These are phyloP conservation scores for Polymixis lichenea DNA, from an alignment of 2,888 invertebrate genomes.

Conservation along the genomic window DNA sequence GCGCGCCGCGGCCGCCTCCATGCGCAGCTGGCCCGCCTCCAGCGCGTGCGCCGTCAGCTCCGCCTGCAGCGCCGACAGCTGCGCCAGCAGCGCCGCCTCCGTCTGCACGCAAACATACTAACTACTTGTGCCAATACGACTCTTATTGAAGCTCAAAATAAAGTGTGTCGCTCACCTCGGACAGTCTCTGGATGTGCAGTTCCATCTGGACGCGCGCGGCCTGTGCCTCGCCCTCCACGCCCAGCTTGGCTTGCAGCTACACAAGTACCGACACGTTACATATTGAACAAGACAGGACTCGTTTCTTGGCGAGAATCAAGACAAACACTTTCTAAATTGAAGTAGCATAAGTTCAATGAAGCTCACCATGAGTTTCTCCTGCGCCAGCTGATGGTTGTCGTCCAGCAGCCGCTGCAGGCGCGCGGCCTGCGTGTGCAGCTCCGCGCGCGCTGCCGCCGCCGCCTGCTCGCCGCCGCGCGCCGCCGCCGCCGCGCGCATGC, in stretches of 20 bases:
- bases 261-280: background rate
- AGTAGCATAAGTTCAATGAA: background rate
- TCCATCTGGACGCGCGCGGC: slow-evolving; percentile 92
- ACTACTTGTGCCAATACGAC: background rate
- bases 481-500: slow-evolving; percentile 91
- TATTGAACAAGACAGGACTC: background rate
- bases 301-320: background rate
- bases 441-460: slow-evolving; percentile 91
- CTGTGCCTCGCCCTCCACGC: slow-evolving; percentile 88
- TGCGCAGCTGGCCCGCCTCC: slow-evolving; percentile 85
- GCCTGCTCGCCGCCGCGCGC: slow-evolving; percentile 89
- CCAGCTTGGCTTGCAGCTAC: slow-evolving; percentile 90
- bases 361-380: slow-evolving; percentile 90
- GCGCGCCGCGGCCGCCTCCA: slow-evolving; percentile 84
- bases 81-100: slow-evolving; percentile 80
- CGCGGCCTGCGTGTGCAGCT: slow-evolving; percentile 91
- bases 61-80: slow-evolving; percentile 87
- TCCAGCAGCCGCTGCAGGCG: slow-evolving; percentile 91
- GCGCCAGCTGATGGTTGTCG: slow-evolving; percentile 91
- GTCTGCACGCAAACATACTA: slow-evolving; percentile 66
- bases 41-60: slow-evolving; percentile 79
- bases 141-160: background rate
- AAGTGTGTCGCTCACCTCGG: slow-evolving; percentile 83
- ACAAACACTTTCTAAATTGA: background rate
- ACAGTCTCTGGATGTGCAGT: slow-evolving; percentile 91